A percentile compares a stretch with the other conserved stretches of the same genome.
Evolutionary conservation across 2,113 vertebrate species (phyloP).

Genomic region (Campylorhamphus procurvoides): DNA sequence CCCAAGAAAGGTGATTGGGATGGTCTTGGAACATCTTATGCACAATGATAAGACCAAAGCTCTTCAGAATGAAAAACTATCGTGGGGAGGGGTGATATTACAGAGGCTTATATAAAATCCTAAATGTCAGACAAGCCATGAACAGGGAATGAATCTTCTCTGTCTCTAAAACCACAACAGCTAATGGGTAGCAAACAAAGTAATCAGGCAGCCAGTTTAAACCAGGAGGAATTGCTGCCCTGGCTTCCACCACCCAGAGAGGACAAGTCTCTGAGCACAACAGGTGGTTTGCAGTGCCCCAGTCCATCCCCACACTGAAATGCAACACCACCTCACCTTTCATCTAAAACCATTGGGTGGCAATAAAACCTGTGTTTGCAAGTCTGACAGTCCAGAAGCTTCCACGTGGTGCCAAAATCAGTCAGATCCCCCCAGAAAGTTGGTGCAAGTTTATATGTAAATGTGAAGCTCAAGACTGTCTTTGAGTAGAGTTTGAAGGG

Average conservation of each 20-base stretch:
- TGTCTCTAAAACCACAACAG: not conserved
- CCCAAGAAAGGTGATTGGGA: not conserved
- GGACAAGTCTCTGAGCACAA: not conserved
- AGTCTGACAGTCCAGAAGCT: not conserved
- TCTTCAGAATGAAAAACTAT: not conserved
- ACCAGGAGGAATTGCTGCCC: not conserved
- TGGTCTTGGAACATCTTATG: not conserved
- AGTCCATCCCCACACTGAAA: not conserved
- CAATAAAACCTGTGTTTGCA: not conserved
- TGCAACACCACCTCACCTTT: not conserved
- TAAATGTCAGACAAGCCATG: not conserved
- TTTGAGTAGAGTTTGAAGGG: not conserved
- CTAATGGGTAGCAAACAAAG: not conserved
- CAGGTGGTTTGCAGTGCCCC: not conserved
- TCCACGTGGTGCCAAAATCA: not conserved
- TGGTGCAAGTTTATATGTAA: not conserved
- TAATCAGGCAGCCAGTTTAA: not conserved
- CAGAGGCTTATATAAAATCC: not conserved
- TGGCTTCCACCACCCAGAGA: not conserved
- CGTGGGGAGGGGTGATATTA: not conserved
- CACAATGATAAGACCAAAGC: not conserved
- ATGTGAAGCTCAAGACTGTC: not conserved
- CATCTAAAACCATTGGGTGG: not conserved
- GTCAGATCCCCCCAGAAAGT: not conserved
- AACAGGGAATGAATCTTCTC: not conserved